phyloP scores from a whole-genome alignment of 2,113 vertebrate genomes.

The Osmerus eperlanus region DNA sequence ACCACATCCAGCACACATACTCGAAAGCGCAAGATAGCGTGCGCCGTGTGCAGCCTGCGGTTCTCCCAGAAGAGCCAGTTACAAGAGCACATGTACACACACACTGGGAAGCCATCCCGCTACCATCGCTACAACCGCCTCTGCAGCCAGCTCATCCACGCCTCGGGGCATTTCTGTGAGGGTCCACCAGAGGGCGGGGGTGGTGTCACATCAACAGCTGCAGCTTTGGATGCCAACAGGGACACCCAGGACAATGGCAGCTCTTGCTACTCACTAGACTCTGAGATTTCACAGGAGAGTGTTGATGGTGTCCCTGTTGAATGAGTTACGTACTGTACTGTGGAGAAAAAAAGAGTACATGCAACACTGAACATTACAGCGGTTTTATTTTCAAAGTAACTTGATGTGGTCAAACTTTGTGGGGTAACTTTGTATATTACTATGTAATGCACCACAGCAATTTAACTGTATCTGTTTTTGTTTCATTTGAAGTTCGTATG shows the following conservation, averaged over 20 bases:
- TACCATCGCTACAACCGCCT: slow-evolving; percentile 80
- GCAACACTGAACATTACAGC: background rate
- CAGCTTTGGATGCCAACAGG: slow-evolving; percentile 57
- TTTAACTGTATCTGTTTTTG: too few relatives aligned
- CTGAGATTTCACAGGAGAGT: slow-evolving; percentile 84
- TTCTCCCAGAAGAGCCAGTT: slow-evolving; percentile 89
- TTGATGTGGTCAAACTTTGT: too few relatives aligned
- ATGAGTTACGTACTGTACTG: slow-evolving; percentile 54
- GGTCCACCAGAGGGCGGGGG: slow-evolving; percentile 52
- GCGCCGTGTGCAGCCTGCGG: slow-evolving; percentile 83
- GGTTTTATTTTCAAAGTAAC: background rate
- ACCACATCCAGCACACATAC: slow-evolving; percentile 63
- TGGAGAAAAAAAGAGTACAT: background rate
- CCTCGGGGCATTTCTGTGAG: slow-evolving; percentile 76
- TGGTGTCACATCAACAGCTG: background rate
- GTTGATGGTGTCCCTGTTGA: slow-evolving; percentile 82
- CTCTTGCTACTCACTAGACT: slow-evolving; percentile 83
- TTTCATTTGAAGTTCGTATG: too few relatives aligned
- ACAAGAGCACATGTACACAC: slow-evolving; percentile 92
- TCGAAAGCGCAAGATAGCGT: slow-evolving; percentile 87
- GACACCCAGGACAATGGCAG: slow-evolving; percentile 82
- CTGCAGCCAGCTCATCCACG: slow-evolving; percentile 74
- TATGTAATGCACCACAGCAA: too few relatives aligned
- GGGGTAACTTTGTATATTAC: too few relatives aligned
- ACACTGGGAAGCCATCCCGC: slow-evolving; percentile 83